Base-by-base conservation (phyloP, 2,888 invertebrate genomes). In the Carterocephalus palaemon region DNA sequence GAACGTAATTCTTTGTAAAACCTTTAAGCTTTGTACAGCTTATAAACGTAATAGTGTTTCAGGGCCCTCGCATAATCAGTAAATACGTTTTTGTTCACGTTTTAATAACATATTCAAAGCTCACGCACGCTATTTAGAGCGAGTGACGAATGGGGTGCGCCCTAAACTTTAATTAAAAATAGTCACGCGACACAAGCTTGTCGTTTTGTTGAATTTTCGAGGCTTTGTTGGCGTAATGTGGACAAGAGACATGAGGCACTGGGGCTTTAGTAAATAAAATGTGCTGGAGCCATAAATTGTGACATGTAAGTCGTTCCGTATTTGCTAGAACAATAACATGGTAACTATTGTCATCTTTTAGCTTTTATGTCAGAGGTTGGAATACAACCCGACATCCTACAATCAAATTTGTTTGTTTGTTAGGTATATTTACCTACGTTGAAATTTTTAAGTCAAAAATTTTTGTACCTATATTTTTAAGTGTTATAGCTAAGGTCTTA, bases 141-240 rank as follows among this genome's bases (percentile, higher is more conserved):
- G 34, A 49, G 54, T 57, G 56, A 60, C 52, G 53, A 52, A 53
- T 52, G 51, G 52, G 56, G 58, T 50, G 53, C 41, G 56, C 53
- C 52, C 47, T 49, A 41, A 49, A 49, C 41, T 60, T 65, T 65
- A 67, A 65, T 65, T 67, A 64, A 65, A 65, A 63, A 57, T 53
- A 52, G 61, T 62, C 64, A 67, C 66, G 66, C 64, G 43, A 65
- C 46, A 39, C 49, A 51, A 47, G 42, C 48, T 40, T 40, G 46
- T 29, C 38, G 45, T 48, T 56, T 48, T 38, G 41, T 37, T 46
- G 40, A 48, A 51, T 48, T 48, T 49, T 51, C 42, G 28, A 26
- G 19, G 15, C 42, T 28, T 20, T 32, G 34, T 26, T 13, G 9
- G 4, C 20, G 12, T 28, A 38, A 19, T 33, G 31, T 19, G 13